Percentiles rank a stretch among this genome's conserved stretches.
Conservation (phyloP, 2,797 vertebrate genomes). For the Urophycis tenuis region DNA sequence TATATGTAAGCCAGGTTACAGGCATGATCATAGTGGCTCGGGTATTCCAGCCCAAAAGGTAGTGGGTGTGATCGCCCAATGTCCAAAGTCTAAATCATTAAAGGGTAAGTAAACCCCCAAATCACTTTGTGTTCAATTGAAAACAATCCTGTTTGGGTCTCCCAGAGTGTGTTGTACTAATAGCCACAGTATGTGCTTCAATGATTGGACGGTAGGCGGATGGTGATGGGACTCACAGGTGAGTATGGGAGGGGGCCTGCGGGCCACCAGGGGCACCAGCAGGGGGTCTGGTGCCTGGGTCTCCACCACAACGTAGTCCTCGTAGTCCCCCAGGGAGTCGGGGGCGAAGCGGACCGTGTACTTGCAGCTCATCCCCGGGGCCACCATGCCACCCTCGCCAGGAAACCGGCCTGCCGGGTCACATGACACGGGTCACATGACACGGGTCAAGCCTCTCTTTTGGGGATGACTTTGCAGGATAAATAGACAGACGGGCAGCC, state of each 20-base stretch:
- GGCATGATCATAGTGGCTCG: not conserved
- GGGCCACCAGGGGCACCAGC: conserved; percentile 77
- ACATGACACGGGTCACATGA: conserved; percentile 2
- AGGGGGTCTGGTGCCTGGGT: conserved; percentile 73
- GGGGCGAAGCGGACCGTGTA: conserved; percentile 82
- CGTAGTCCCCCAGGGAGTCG: conserved; percentile 77
- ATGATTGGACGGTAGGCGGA: not conserved
- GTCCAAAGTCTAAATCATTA: not conserved
- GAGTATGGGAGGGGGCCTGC: conserved; percentile 79
- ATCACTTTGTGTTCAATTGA: not conserved
- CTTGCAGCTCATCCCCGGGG: conserved; percentile 91
- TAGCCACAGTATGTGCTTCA: not conserved
- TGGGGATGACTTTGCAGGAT: no score
- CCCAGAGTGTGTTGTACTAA: not conserved
- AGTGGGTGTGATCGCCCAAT: not conserved
- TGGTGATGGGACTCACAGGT: conserved; percentile 69
- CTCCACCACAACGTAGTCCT: conserved; percentile 83
- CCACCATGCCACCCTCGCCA: conserved; percentile 79
- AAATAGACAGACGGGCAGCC: no score
- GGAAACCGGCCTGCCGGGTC: conserved; percentile 82
- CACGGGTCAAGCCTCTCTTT: not conserved
- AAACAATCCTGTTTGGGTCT: not conserved
- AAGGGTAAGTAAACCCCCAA: no score
- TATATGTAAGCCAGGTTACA: not conserved
- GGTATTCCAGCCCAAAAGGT: not conserved